A percentile compares a stretch with the other conserved stretches of the same genome.
Conservation (phyloP, 2,888 invertebrate genomes). For the Tetragnatha montana region DNA sequence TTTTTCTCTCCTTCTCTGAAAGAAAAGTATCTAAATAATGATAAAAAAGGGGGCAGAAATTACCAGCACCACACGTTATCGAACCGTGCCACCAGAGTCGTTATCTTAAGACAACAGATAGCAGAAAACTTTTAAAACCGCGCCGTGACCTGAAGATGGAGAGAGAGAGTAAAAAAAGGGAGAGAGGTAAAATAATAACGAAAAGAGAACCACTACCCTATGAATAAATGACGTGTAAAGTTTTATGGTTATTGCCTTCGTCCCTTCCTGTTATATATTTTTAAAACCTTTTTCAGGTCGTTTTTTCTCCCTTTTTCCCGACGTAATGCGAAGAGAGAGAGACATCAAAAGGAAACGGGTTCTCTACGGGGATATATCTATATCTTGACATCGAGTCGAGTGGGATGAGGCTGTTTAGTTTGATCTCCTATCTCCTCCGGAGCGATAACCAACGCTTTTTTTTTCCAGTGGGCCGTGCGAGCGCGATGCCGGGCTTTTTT, state of each 20-base stretch:
- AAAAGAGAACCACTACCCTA: conserved; percentile 40
- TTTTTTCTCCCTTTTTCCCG: conserved; percentile 27
- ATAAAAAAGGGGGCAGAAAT: conserved; percentile 13
- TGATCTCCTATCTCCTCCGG: conserved; percentile 58
- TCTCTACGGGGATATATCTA: conserved; percentile 35
- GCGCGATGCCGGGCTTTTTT: conserved; percentile 29
- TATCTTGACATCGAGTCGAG: conserved; percentile 37
- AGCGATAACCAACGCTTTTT: conserved; percentile 42
- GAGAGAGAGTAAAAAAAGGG: conserved; percentile 29
- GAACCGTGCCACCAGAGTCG: conserved; percentile 52
- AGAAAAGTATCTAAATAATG: neutral
- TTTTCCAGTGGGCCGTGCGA: conserved; percentile 18
- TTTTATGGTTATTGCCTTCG: conserved; percentile 68
- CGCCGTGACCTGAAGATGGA: conserved; percentile 63
- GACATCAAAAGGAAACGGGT: conserved; percentile 50
- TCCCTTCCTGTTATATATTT: conserved; percentile 52
- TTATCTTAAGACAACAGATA: conserved; percentile 63
- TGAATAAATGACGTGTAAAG: conserved; percentile 70
- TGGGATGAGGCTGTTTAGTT: conserved; percentile 57
- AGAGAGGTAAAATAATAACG: neutral
- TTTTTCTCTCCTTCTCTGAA: neutral
- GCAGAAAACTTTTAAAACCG: conserved; percentile 45
- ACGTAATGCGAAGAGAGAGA: conserved; percentile 46
- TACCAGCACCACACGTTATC: conserved; percentile 30
- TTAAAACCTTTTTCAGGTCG: conserved; percentile 51